Evolutionary conservation across 2,888 invertebrate species (phyloP).

Genomic region (Lymantria monacha): DNA sequence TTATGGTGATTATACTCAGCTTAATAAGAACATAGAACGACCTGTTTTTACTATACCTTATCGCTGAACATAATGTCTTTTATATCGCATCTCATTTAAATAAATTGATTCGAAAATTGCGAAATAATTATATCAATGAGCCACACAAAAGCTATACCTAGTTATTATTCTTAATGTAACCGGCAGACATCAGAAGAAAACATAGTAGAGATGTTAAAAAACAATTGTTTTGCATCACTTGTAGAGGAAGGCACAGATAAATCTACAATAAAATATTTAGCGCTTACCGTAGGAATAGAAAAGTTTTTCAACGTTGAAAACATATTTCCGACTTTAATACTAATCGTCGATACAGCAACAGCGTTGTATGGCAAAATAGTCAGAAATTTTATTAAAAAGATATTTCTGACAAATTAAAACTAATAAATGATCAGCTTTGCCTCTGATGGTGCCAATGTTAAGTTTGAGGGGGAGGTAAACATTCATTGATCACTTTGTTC

Average conservation of each 20-base stretch:
- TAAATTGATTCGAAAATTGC: constrained; percentile 26
- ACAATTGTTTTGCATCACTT: constrained; percentile 23
- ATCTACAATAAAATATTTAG: constrained; percentile 29
- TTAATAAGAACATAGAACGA: not conserved
- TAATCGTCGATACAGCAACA: constrained; percentile 25
- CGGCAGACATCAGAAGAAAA: constrained; percentile 1
- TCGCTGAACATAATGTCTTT: constrained; percentile 25
- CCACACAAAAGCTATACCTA: constrained; percentile 23
- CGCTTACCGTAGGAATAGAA: constrained; percentile 20
- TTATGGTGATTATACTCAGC: not conserved
- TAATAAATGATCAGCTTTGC: constrained; percentile 23
- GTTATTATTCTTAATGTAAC: constrained; percentile 20
- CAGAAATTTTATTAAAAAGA: constrained; percentile 20
- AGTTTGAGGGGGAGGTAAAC: constrained; percentile 24
- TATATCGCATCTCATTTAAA: constrained; percentile 25
- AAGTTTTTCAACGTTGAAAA: not conserved
- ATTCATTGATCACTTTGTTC: constrained; percentile 15
- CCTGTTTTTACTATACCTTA: constrained; percentile 7
- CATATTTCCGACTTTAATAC: constrained; percentile 31
- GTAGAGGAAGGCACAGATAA: constrained; percentile 29
- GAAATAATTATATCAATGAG: constrained; percentile 15
- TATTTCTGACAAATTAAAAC: constrained; percentile 26
- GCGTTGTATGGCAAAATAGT: constrained; percentile 19
- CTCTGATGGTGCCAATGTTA: constrained; percentile 25
- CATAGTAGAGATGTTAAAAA: constrained; percentile 17